These are phyloP conservation scores for Nephrotoma appendiculata DNA, from an alignment of 2,888 invertebrate species.

Conservation along the genomic window DNA sequence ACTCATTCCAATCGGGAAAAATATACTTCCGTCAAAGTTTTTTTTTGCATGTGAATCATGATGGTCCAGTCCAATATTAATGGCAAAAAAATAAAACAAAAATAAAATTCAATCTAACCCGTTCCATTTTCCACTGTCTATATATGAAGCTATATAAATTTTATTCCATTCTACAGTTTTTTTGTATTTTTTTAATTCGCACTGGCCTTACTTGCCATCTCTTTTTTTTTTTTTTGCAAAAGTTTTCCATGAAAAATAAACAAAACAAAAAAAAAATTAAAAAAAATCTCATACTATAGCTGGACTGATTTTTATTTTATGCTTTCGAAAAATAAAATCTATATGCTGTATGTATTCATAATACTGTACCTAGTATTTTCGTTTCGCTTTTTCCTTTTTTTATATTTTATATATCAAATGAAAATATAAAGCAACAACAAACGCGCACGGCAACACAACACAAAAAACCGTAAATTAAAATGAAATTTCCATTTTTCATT, in stretches of 20 bases:
- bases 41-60: not conserved
- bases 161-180: not conserved
- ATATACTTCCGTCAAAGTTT: not conserved
- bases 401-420: not conserved
- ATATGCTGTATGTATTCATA: not conserved
- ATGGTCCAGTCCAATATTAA: not conserved
- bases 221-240: not conserved
- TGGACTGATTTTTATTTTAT: not conserved
- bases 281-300: not conserved
- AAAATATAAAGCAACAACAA: not conserved
- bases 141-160: not conserved
- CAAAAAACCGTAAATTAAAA: not conserved
- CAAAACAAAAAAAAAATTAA: not conserved
- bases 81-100: not conserved
- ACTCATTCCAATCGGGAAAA: not conserved
- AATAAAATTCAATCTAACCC: not conserved
- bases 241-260: not conserved
- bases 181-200: not conserved
- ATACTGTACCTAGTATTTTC: not conserved
- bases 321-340: not conserved
- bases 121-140: not conserved
- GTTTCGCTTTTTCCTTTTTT: not conserved
- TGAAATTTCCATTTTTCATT: constrained; percentile 1
- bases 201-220: not conserved
- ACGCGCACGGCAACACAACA: not conserved